Evolutionary conservation across 2,797 vertebrate genomes (phyloP).

Genomic region (Crocodylus rhombifer): DNA sequence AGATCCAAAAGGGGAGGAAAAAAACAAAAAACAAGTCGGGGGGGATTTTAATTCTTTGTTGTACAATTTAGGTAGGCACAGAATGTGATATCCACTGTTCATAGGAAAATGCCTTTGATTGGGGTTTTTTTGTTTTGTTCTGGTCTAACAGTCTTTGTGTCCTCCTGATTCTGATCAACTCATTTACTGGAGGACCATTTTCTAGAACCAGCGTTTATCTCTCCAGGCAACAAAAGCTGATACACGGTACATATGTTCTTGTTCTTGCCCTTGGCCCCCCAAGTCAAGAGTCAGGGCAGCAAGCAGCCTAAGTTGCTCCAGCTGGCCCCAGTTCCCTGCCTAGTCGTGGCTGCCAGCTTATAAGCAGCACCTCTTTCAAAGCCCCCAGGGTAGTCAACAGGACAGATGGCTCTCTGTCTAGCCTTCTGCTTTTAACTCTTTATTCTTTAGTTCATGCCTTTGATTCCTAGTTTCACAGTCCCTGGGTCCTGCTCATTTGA

Average conservation of each 20-base stretch:
- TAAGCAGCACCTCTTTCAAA: too few relatives aligned
- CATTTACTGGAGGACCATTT: background rate
- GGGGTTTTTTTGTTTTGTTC: background rate
- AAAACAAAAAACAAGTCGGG: background rate
- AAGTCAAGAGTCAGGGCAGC: too few relatives aligned
- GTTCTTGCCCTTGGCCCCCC: background rate
- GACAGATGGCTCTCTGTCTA: too few relatives aligned
- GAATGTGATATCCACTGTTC: background rate
- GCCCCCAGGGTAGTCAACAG: too few relatives aligned
- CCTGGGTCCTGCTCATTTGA: too few relatives aligned
- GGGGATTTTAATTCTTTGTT: background rate
- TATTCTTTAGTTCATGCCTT: too few relatives aligned
- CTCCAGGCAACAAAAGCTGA: background rate
- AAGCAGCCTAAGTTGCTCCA: too few relatives aligned
- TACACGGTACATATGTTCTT: rapidly evolving
- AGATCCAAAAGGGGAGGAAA: background rate
- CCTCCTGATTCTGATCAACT: background rate
- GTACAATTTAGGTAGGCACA: background rate
- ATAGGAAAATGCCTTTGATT: background rate
- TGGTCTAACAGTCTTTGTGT: background rate
- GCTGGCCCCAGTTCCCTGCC: too few relatives aligned
- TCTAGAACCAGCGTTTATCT: background rate
- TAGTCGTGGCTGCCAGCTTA: too few relatives aligned
- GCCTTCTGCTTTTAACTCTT: too few relatives aligned
- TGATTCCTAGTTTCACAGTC: too few relatives aligned